Evolutionary conservation across 1,140 invertebrate genomes (phyloP).

Genomic region (Muscidifurax raptorellus): DNA sequence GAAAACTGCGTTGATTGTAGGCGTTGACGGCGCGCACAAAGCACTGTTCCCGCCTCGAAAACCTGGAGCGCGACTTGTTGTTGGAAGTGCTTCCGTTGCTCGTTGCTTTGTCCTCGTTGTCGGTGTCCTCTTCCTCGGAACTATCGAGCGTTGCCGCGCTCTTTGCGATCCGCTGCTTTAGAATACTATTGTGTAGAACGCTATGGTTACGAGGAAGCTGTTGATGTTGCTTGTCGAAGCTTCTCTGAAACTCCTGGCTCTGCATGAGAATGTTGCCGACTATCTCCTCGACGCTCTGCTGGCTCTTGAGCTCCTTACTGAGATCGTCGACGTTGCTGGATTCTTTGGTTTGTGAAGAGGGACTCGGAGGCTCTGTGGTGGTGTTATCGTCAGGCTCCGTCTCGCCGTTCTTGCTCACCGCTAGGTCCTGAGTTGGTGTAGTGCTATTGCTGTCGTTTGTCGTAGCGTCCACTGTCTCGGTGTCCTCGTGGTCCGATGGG

Average conservation of each 20-base stretch:
- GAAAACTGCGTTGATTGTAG: constrained; percentile 63
- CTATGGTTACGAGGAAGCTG: not conserved
- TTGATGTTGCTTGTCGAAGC: constrained; percentile 78
- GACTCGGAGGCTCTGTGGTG: not conserved
- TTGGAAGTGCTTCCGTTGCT: constrained; percentile 30
- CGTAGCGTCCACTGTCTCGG: not conserved
- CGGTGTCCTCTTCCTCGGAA: constrained; percentile 74
- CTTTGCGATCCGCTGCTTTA: constrained; percentile 74
- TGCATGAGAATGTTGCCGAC: constrained; percentile 89
- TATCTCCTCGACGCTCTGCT: constrained; percentile 84
- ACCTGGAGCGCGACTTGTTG: constrained; percentile 37
- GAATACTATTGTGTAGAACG: constrained; percentile 68
- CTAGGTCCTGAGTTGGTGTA: constrained; percentile 19
- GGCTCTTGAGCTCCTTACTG: constrained; percentile 57
- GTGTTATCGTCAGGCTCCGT: not conserved
- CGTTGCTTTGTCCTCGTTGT: constrained; percentile 60
- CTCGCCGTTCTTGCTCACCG: not conserved
- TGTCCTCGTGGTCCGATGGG: constrained; percentile 68
- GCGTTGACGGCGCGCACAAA: constrained; percentile 65
- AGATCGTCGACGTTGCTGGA: constrained; percentile 51
- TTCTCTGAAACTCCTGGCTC: constrained; percentile 87
- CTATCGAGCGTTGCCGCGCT: constrained; percentile 62
- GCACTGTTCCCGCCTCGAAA: constrained; percentile 59
- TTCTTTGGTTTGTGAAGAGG: constrained; percentile 42
- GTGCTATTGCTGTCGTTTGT: not conserved